A percentile compares a stretch with the other conserved stretches of the same genome.
phyloP scores from a whole-genome alignment of 2,113 vertebrate species.

The Chloroceryle aenea region DNA sequence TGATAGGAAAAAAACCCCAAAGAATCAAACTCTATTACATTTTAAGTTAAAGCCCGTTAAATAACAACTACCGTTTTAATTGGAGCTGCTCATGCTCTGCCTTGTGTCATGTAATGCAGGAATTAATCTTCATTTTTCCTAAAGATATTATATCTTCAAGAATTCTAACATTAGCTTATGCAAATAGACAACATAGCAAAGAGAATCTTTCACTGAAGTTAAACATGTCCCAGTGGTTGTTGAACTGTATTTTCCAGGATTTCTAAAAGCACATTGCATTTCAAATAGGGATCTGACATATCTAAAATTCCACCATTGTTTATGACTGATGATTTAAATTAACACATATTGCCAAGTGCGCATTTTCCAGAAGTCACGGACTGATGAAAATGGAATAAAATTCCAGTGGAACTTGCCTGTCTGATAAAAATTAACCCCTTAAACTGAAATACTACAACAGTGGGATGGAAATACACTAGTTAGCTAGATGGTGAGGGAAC shows the following conservation, averaged over 20 bases:
- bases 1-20: not conserved
- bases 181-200: slow-evolving; percentile 32
- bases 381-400: not conserved
- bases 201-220: slow-evolving; percentile 24
- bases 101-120: not conserved
- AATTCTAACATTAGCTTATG: slow-evolving; percentile 48
- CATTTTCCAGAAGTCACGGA: slow-evolving; percentile 4
- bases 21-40: not conserved
- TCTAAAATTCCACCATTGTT: slow-evolving; percentile 48
- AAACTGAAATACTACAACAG: not conserved
- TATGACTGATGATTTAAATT: slow-evolving; percentile 15
- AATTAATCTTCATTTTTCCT: slow-evolving; percentile 18
- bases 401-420: not conserved
- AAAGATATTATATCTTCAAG: slow-evolving; percentile 10
- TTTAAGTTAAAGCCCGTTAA: not conserved
- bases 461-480: not conserved
- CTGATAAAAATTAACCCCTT: not conserved
- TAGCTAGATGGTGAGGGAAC: not conserved
- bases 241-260: slow-evolving; percentile 61
- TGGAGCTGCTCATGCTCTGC: not conserved
- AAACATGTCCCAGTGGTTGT: slow-evolving; percentile 23
- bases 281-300: not conserved
- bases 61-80: not conserved
- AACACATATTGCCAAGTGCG: slow-evolving; percentile 19
- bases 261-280: not conserved